Percentiles rank a stretch among this genome's conserved stretches.
Evolutionary conservation across 2,113 vertebrate genomes (phyloP).

Genomic region (Ailuropoda melanoleuca): DNA sequence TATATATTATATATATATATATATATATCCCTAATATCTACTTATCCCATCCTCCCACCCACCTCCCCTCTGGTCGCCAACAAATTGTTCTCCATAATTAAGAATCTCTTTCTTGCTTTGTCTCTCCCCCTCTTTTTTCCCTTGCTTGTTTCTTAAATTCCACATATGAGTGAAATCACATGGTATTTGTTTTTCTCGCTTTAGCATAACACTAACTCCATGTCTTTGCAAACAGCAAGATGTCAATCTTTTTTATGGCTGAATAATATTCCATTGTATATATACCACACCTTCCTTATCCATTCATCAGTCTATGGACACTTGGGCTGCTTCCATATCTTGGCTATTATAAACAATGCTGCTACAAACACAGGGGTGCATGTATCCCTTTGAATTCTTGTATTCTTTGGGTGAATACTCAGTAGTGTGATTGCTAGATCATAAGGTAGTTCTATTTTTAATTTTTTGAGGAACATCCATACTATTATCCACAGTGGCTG

Average conservation of each 20-base stretch:
- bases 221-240: background rate
- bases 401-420: background rate
- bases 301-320: background rate
- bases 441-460: background rate
- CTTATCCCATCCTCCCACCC: background rate
- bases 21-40: background rate
- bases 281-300: background rate
- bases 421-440: background rate
- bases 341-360: background rate
- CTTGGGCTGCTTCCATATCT: background rate
- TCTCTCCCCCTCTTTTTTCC: background rate
- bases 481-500: background rate
- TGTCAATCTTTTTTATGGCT: background rate
- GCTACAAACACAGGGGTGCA: background rate
- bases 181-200: background rate
- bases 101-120: background rate
- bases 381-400: background rate
- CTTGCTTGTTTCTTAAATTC: background rate
- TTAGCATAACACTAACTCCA: background rate
- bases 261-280: background rate
- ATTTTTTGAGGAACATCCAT: background rate
- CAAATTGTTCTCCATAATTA: background rate
- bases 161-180: background rate
- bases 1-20: too few relatives aligned
- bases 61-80: background rate